Conservation (phyloP, 1,140 invertebrate species). For the Drosophila leontia region DNA sequence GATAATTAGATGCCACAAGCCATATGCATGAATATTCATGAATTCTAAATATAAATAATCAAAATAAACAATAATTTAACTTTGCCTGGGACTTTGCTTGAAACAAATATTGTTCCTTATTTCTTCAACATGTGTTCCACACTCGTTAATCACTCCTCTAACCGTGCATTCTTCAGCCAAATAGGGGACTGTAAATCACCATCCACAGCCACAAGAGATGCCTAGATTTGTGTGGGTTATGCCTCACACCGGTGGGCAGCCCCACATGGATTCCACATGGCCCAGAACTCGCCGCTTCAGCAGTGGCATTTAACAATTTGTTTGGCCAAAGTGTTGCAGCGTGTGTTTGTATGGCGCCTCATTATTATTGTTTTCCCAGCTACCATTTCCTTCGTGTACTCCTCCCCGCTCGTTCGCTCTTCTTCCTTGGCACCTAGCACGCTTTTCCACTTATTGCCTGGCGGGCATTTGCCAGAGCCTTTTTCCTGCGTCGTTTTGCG, state of each 20-base stretch:
- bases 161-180: not conserved
- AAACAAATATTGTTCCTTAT: not conserved
- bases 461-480: constrained; percentile 63
- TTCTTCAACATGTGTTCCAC: constrained; percentile 19
- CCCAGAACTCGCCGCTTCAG: constrained; percentile 18
- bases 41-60: not conserved
- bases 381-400: constrained; percentile 45
- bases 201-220: constrained; percentile 34
- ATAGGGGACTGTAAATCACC: constrained; percentile 15
- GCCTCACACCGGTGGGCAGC: not conserved
- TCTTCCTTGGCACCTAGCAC: constrained; percentile 32
- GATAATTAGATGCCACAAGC: too few relatives aligned
- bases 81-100: not conserved
- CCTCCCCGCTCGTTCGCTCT: not conserved
- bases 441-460: constrained; percentile 61
- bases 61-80: not conserved
- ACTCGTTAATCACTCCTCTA: constrained; percentile 4
- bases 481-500: constrained; percentile 72
- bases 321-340: constrained; percentile 68
- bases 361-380: constrained; percentile 73
- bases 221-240: constrained; percentile 47
- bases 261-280: constrained; percentile 18
- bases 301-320: constrained; percentile 54
- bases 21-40: not conserved
- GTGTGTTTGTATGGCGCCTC: constrained; percentile 71